Percentiles rank a stretch among this genome's conserved stretches.
Conservation (phyloP, 2,797 vertebrate genomes). For the Ctenosaura bakeri region DNA sequence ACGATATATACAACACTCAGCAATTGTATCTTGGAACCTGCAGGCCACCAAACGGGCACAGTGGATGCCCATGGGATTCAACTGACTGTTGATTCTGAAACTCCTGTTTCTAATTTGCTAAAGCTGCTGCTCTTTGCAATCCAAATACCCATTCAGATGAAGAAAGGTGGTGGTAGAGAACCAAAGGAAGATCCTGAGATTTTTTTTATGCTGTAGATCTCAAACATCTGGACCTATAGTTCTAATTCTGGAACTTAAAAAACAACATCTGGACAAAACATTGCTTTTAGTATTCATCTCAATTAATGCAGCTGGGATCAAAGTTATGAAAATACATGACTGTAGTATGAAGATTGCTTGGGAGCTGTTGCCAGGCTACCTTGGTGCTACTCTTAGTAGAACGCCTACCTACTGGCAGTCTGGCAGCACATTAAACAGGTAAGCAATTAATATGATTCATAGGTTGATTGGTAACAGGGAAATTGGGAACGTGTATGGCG, state of each 20-base stretch:
- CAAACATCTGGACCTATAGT: not conserved
- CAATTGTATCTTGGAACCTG: not conserved
- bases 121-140: not conserved
- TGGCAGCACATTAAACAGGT: constrained; percentile 22
- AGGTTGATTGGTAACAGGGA: not conserved
- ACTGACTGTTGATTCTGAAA: not conserved
- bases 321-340: constrained; percentile 12
- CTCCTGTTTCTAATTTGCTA: not conserved
- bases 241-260: not conserved
- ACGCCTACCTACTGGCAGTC: constrained; percentile 9
- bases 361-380: constrained; percentile 42
- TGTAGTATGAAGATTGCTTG: constrained; percentile 21
- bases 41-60: not conserved
- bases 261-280: not conserved
- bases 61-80: not conserved
- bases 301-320: not conserved
- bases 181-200: not conserved
- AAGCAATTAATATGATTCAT: constrained; percentile 6
- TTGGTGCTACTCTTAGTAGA: constrained; percentile 21
- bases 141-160: not conserved
- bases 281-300: not conserved
- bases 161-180: not conserved
- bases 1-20: not conserved
- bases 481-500: not conserved
- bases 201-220: not conserved